Percentiles rank a stretch among this genome's conserved stretches.
Evolutionary conservation across 23 tunicate genomes (phyloP).

Genomic region (Phallusia fumigata): DNA sequence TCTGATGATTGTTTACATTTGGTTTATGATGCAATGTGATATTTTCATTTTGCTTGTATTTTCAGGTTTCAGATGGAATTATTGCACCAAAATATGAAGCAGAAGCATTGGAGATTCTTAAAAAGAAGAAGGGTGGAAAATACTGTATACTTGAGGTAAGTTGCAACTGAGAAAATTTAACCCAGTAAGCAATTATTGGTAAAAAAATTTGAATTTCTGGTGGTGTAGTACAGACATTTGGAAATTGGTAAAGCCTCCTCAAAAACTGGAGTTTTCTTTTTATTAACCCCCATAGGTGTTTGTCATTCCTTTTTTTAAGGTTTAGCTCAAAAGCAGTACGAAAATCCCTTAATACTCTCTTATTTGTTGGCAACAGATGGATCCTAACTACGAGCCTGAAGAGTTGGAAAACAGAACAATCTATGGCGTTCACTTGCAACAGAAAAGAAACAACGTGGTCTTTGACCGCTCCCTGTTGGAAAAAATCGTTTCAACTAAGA

Average conservation of each 20-base stretch:
- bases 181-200: too few species aligned
- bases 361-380: constrained; percentile 43
- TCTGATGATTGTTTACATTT: too few species aligned
- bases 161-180: too few species aligned
- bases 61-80: constrained; percentile 89
- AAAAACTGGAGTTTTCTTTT: too few species aligned
- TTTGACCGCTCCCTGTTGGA: constrained; percentile 22
- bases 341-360: neutral
- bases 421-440: constrained; percentile 65
- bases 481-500: constrained; percentile 56
- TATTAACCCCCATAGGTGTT: too few species aligned
- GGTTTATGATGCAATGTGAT: neutral
- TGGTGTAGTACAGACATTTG: too few species aligned
- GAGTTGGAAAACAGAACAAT: constrained; percentile 66
- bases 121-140: constrained; percentile 76
- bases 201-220: too few species aligned
- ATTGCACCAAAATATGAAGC: constrained; percentile 73
- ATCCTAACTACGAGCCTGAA: constrained; percentile 66
- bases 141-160: constrained; percentile 75
- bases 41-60: neutral
- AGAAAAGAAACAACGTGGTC: constrained; percentile 59
- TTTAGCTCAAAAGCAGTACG: too few species aligned
- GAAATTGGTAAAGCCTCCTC: too few species aligned
- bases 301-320: too few species aligned
- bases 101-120: constrained; percentile 53